A percentile compares a stretch with the other conserved stretches of the same genome.
phyloP scores from a whole-genome alignment of 2,113 vertebrate genomes.

The Lampris incognitus region DNA sequence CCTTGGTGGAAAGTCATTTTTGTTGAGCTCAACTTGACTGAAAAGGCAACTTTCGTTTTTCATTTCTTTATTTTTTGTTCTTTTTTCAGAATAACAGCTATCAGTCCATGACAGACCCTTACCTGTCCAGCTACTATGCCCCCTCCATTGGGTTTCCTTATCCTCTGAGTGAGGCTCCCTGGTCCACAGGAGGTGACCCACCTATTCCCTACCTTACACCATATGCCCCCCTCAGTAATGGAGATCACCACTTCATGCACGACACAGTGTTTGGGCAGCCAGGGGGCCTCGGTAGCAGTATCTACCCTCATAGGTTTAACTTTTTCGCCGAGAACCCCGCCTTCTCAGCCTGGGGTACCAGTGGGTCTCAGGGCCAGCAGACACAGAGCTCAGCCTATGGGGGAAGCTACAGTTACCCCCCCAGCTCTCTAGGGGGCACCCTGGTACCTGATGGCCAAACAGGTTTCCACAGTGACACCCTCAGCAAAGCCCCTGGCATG shows the following conservation, averaged over 20 bases:
- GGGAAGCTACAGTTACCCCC: constrained; percentile 95
- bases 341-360: constrained; percentile 96
- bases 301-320: constrained; percentile 96
- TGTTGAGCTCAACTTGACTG: not conserved
- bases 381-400: constrained; percentile 95
- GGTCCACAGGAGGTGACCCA: constrained; percentile 97
- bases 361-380: constrained; percentile 96
- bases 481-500: constrained; percentile 96
- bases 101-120: constrained; percentile 97
- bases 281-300: constrained; percentile 92
- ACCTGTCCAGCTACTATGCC: constrained; percentile 96
- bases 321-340: constrained; percentile 98
- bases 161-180: constrained; percentile 96
- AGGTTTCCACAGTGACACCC: constrained; percentile 92
- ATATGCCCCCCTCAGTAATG: constrained; percentile 97
- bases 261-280: constrained; percentile 98
- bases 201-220: constrained; percentile 96
- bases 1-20: not conserved
- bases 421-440: constrained; percentile 94
- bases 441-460: constrained; percentile 93
- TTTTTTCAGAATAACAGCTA: constrained; percentile 93
- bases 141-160: constrained; percentile 97
- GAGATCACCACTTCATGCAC: constrained; percentile 97
- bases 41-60: not conserved
- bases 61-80: constrained; percentile 25